Evolutionary conservation across 2,113 vertebrate species (phyloP).

Genomic region (Peromyscus polionotus): DNA sequence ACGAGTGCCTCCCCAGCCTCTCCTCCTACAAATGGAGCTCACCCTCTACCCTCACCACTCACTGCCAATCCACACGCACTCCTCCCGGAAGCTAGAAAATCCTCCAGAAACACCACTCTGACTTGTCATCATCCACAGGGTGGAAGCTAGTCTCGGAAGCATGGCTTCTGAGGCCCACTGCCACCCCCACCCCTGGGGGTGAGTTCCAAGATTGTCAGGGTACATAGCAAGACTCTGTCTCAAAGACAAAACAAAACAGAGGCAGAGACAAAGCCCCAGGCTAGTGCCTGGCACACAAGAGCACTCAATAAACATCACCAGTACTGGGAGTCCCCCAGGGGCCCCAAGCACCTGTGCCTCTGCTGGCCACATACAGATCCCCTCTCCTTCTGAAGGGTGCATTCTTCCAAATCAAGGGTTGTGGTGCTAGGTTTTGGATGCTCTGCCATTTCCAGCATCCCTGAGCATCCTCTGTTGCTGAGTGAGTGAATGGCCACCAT

Average conservation of each 20-base stretch:
- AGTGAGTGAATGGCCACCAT: not conserved
- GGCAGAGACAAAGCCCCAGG: not conserved
- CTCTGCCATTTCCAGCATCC: not conserved
- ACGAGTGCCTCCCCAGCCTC: not conserved
- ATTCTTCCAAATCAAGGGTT: not conserved
- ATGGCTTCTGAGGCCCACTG: not conserved
- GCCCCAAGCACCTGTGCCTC: not conserved
- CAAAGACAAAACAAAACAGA: not conserved
- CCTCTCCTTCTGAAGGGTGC: not conserved
- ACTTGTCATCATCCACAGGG: not conserved
- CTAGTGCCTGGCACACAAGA: not conserved
- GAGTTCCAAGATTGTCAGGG: not conserved
- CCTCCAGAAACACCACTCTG: not conserved
- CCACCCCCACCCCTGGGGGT: not conserved
- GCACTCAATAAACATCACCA: not conserved
- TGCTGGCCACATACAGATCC: not conserved
- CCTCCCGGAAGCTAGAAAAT: not conserved
- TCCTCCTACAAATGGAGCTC: not conserved
- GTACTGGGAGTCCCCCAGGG: not conserved
- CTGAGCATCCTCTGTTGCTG: not conserved
- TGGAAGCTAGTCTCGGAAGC: not conserved
- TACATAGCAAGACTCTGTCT: not conserved
- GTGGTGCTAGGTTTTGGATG: not conserved
- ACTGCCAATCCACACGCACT: not conserved
- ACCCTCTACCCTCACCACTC: not conserved